Base-by-base conservation (phyloP, 30 jellyfish, hydroid and myxozoan genomes). In the Nemopilema nomurai region DNA sequence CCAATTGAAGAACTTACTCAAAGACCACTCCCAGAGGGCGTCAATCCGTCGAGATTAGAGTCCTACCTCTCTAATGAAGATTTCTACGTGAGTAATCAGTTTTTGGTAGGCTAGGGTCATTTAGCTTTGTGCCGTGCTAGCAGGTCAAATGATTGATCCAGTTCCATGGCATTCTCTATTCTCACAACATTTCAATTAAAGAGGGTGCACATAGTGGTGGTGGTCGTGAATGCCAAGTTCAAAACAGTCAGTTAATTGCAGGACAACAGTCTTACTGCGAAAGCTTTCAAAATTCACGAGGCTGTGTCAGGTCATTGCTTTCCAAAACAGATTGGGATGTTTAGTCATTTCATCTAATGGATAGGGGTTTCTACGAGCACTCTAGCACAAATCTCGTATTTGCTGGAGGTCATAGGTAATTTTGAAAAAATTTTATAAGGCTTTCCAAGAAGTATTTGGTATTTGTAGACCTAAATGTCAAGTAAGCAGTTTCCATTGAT, bases 21-120 rank as follows among this genome's bases (percentile, higher is more conserved):
- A 25, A 64, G 88, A 62, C 97, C 98, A 7, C 88, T 94, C 1
- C 98, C 98, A 4, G 92, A 88, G 32, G 96, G 97, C 0, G 96
- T 92, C 50, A 94, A 92, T 66, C 96, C 97, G 21, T 75, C 97
- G 20, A 87, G 83, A 52, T 69, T 92, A 28, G 97, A 92, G 52
- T 87, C 89, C n/a, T 92, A 92, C 69, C 89, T 92, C 23, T 86
- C 96, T 4, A 89, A 86, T 51, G 98, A 86, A 27, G 96, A 83
- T 50, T 92, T 92, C 77, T 28, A 65, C 32, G 97, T 85, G 76
- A 51, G 96, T 72, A 4, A 41, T 18, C 16, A 24, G 8, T 76
- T 6, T 65, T 51, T 23, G 9, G 21, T 52, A 30, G 50, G 66
- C 22, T 26, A 16, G 18, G 24, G 30, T 62, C 74, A 81, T 51